Conservation (phyloP, 2,113 vertebrate genomes). For the Alligator mississippiensis region DNA sequence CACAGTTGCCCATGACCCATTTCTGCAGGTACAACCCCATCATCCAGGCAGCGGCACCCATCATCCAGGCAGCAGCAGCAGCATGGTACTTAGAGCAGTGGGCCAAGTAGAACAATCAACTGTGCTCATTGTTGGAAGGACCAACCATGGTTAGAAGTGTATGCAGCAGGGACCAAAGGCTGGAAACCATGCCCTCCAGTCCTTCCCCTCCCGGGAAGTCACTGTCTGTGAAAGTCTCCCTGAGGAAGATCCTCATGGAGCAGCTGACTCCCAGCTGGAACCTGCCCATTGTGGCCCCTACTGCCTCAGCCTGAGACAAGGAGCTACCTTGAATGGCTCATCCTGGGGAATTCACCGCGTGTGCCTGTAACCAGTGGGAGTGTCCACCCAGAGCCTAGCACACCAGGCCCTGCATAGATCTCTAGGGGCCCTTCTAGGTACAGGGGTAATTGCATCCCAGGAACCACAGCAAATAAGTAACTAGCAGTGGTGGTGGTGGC, state of each 20-base stretch:
- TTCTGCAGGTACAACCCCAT: constrained; percentile 20
- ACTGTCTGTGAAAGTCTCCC: not conserved
- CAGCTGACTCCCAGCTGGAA: not conserved
- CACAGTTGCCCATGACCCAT: constrained; percentile 10
- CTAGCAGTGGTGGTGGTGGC: not conserved
- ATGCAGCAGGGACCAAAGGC: not conserved
- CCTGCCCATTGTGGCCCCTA: not conserved
- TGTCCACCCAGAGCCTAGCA: not conserved
- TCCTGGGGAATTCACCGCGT: not conserved
- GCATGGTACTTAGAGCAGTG: not conserved
- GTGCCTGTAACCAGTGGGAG: not conserved
- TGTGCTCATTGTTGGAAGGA: not conserved
- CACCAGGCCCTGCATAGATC: not conserved
- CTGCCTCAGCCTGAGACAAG: not conserved
- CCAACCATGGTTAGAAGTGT: not conserved
- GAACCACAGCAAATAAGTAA: not conserved
- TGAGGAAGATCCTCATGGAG: not conserved
- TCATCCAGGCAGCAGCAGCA: not conserved
- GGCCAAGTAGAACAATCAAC: not conserved
- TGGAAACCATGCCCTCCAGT: not conserved
- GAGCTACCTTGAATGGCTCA: not conserved
- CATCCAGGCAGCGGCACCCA: not conserved
- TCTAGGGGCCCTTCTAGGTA: not conserved
- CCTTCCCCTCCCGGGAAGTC: not conserved
- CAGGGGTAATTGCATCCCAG: constrained; percentile 2